A percentile compares a stretch with the other conserved stretches of the same genome.
Conservation (phyloP, 2,888 invertebrate species). For the Hydropsyche betteni region DNA sequence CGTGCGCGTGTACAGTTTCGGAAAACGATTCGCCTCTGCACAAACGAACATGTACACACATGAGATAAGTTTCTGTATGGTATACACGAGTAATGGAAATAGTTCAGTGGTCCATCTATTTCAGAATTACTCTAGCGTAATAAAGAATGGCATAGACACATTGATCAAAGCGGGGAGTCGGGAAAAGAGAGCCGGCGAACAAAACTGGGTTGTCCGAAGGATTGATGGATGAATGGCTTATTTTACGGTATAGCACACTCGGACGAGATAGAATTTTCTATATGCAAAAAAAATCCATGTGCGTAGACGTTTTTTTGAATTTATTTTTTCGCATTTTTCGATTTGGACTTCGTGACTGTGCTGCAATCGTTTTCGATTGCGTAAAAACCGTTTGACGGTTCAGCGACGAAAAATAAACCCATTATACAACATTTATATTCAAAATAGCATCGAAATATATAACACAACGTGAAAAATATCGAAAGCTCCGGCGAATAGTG, state of each 20-base stretch:
- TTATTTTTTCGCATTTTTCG: neutral
- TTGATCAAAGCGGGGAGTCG: constrained; percentile 16
- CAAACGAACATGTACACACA: too few relatives aligned
- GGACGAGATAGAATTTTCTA: constrained; percentile 1
- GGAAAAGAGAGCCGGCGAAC: neutral
- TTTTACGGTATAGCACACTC: neutral
- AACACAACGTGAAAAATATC: neutral
- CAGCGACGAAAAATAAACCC: too few relatives aligned
- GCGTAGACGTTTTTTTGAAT: constrained; percentile 1
- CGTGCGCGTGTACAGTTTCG: too few relatives aligned
- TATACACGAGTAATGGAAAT: too few relatives aligned
- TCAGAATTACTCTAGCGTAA: constrained; percentile 26
- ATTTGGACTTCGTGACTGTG: neutral
- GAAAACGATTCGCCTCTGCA: too few relatives aligned
- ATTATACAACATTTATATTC: too few relatives aligned
- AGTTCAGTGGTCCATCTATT: neutral
- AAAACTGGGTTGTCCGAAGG: neutral
- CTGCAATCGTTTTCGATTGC: neutral
- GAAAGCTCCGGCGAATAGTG: neutral
- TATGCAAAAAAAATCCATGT: neutral
- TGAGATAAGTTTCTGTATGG: too few relatives aligned
- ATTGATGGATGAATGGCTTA: constrained; percentile 31
- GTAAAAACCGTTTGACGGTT: too few relatives aligned
- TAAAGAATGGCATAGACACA: constrained; percentile 26
- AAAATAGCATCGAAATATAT: too few relatives aligned